Conservation (phyloP, 2,888 invertebrate species). For the Pycnomerus fuliginosus region DNA sequence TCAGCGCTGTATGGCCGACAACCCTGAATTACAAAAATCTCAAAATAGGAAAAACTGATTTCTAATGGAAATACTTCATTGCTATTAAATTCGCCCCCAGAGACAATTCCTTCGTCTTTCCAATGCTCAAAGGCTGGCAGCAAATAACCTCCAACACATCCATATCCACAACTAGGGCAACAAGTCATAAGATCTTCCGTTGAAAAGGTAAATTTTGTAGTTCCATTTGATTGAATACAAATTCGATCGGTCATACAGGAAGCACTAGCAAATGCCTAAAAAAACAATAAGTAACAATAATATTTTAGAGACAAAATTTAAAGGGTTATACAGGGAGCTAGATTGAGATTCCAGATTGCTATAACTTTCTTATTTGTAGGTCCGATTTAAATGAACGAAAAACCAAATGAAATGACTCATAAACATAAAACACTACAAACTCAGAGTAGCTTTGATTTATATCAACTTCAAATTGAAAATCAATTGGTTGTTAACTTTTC, state of each 20-base stretch:
- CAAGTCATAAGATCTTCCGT: background rate
- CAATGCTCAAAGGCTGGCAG: background rate
- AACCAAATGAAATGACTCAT: too few relatives aligned
- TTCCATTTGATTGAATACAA: background rate
- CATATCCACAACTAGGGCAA: background rate
- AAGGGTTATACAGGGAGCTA: too few relatives aligned
- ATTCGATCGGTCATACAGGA: conserved; percentile 1
- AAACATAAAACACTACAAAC: too few relatives aligned
- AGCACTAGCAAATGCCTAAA: too few relatives aligned
- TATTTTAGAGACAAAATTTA: too few relatives aligned
- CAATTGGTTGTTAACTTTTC: too few relatives aligned
- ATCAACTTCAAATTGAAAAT: too few relatives aligned
- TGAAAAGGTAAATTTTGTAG: background rate
- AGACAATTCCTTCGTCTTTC: background rate
- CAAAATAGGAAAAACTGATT: background rate
- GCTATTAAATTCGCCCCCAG: background rate
- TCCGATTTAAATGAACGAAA: too few relatives aligned
- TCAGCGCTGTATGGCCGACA: background rate
- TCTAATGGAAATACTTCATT: background rate
- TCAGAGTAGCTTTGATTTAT: too few relatives aligned
- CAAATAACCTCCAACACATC: background rate
- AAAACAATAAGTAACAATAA: too few relatives aligned
- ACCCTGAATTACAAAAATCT: background rate
- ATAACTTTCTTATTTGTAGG: too few relatives aligned
- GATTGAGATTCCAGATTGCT: too few relatives aligned